These are phyloP conservation scores for Nyctibius bracteatus DNA, from an alignment of 2,113 vertebrate genomes.

Conservation along the genomic window DNA sequence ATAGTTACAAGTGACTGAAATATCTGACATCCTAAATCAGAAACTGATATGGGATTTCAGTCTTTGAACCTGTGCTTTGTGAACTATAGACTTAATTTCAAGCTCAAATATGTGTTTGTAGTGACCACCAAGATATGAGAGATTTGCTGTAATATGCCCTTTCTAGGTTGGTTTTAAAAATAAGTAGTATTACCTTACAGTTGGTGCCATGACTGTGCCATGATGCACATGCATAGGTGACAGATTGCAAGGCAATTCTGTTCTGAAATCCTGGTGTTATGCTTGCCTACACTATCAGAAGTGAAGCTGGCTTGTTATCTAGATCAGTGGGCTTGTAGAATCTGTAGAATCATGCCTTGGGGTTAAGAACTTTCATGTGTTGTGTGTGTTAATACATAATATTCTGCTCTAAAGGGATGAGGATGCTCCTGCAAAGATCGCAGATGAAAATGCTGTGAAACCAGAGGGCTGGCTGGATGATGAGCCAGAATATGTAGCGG, in stretches of 20 bases:
- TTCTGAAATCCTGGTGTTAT: not conserved
- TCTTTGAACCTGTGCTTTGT: not conserved
- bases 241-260: not conserved
- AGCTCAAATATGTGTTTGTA: not conserved
- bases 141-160: not conserved
- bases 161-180: not conserved
- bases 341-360: not conserved
- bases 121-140: not conserved
- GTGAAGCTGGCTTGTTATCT: not conserved
- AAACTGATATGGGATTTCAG: not conserved
- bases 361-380: not conserved
- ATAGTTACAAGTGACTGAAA: not conserved
- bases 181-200: not conserved
- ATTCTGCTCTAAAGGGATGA: slow-evolving; percentile 83
- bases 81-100: not conserved
- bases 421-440: slow-evolving; percentile 91
- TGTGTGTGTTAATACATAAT: not conserved
- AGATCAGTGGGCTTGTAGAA: not conserved
- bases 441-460: slow-evolving; percentile 90
- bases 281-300: not conserved
- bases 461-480: slow-evolving; percentile 97
- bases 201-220: not conserved
- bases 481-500: slow-evolving; percentile 90
- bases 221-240: not conserved
- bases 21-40: not conserved